These are phyloP conservation scores for Carassius auratus DNA, from an alignment of 2,113 vertebrate species.

Conservation along the genomic window DNA sequence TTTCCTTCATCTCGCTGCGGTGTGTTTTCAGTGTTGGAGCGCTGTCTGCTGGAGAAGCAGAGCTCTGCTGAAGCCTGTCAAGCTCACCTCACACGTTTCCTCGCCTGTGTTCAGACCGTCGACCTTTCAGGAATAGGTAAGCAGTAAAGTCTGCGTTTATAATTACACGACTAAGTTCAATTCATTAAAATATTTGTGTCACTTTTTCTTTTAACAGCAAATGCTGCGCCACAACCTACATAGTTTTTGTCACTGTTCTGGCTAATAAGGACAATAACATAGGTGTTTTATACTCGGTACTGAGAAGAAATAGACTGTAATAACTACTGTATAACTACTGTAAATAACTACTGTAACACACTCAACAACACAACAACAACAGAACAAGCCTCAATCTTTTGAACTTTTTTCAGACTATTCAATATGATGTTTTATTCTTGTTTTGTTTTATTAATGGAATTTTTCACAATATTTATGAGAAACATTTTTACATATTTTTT, in stretches of 20 bases:
- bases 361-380: too few species aligned
- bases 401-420: not conserved
- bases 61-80: conserved; percentile 76
- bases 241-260: conserved; percentile 49
- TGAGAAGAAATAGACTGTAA: not conserved
- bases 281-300: conserved; percentile 2
- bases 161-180: not conserved
- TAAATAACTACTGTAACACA: too few species aligned
- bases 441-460: not conserved
- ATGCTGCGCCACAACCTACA: conserved; percentile 62
- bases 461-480: not conserved
- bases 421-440: not conserved
- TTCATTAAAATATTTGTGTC: not conserved
- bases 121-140: conserved; percentile 73
- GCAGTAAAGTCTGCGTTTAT: not conserved
- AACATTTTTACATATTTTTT: not conserved
- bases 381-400: not conserved
- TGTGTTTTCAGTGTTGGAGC: conserved; percentile 86
- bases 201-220: conserved; percentile 54
- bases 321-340: too few species aligned
- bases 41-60: conserved; percentile 84
- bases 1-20: conserved; percentile 23
- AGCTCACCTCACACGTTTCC: conserved; percentile 79
- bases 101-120: conserved; percentile 85
- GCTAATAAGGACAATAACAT: conserved; percentile 18